A percentile compares a stretch with the other conserved stretches of the same genome.
Conservation (phyloP, 2,797 vertebrate species). For the Sebastes oblongus region DNA sequence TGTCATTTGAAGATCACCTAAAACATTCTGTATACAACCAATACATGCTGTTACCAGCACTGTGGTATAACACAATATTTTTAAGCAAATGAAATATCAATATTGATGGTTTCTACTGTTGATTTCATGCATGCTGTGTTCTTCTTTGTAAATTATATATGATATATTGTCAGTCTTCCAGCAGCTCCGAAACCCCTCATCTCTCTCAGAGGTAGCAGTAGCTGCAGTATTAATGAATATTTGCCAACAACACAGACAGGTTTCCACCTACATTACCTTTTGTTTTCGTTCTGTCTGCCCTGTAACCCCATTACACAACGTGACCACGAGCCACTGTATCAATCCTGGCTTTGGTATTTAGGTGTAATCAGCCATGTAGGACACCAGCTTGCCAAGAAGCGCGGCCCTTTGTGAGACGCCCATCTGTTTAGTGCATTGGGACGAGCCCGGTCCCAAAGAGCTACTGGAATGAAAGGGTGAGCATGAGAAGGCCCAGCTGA, state of each 20-base stretch:
- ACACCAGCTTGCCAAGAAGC: constrained; percentile 95
- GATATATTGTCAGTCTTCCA: neutral
- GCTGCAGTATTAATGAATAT: neutral
- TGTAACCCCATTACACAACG: constrained; percentile 86
- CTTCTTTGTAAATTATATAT: neutral
- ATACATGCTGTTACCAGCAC: neutral
- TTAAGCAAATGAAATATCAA: neutral
- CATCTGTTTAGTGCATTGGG: constrained; percentile 93
- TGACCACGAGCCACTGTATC: constrained; percentile 94
- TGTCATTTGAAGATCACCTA: neutral
- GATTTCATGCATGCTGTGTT: neutral
- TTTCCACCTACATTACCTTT: constrained; percentile 84
- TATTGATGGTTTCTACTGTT: neutral
- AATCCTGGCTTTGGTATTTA: constrained; percentile 92
- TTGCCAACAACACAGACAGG: constrained; percentile 81
- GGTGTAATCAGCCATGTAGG: constrained; percentile 97
- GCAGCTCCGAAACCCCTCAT: neutral
- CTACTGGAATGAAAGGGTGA: constrained; percentile 76
- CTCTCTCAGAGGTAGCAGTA: neutral
- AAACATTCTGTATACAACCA: neutral
- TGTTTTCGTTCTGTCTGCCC: constrained; percentile 75
- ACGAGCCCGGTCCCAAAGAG: constrained; percentile 76
- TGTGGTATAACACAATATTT: neutral
- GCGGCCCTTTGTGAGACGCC: constrained; percentile 90
- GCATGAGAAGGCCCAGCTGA: constrained; percentile 78